Evolutionary conservation across 1,140 invertebrate species (phyloP).

Genomic region (Drosophila eugracilis): DNA sequence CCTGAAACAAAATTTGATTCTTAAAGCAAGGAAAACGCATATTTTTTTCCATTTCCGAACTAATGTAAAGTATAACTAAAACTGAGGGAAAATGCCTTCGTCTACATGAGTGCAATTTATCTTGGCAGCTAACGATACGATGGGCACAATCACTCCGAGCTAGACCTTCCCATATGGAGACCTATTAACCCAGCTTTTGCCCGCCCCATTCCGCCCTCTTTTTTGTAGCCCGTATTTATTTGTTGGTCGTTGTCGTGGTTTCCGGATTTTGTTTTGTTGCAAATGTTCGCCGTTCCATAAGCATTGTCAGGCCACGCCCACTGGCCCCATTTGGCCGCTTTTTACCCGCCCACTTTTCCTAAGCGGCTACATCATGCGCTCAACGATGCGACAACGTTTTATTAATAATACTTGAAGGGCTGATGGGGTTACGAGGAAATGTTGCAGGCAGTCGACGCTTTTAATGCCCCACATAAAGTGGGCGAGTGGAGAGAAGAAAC

Average conservation of each 20-base stretch:
- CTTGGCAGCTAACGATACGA: constrained; percentile 9
- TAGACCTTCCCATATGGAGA: constrained; percentile 36
- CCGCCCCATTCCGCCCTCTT: constrained; percentile 10
- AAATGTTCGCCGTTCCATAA: constrained; percentile 51
- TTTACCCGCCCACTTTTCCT: constrained; percentile 2
- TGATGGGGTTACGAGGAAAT: constrained; percentile 61
- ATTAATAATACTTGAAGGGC: constrained; percentile 65
- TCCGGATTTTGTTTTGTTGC: constrained; percentile 64
- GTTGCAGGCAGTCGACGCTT: constrained; percentile 53
- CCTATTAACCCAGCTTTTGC: constrained; percentile 47
- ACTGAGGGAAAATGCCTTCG: neutral
- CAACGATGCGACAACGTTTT: constrained; percentile 56
- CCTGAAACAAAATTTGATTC: too few relatives aligned
- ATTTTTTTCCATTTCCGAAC: too few relatives aligned
- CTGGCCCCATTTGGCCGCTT: constrained; percentile 45
- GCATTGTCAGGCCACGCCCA: constrained; percentile 61
- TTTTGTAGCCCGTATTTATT: constrained; percentile 45
- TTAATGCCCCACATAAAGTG: constrained; percentile 58
- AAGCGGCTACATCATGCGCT: constrained; percentile 44
- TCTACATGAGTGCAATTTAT: constrained; percentile 4
- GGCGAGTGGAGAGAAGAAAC: constrained; percentile 19
- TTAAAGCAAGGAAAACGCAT: too few relatives aligned
- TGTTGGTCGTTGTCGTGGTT: constrained; percentile 61
- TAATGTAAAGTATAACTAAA: neutral
- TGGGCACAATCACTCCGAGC: constrained; percentile 28